These are phyloP conservation scores for Hartigia nigra DNA, from an alignment of 2,888 invertebrate genomes.

Conservation along the genomic window DNA sequence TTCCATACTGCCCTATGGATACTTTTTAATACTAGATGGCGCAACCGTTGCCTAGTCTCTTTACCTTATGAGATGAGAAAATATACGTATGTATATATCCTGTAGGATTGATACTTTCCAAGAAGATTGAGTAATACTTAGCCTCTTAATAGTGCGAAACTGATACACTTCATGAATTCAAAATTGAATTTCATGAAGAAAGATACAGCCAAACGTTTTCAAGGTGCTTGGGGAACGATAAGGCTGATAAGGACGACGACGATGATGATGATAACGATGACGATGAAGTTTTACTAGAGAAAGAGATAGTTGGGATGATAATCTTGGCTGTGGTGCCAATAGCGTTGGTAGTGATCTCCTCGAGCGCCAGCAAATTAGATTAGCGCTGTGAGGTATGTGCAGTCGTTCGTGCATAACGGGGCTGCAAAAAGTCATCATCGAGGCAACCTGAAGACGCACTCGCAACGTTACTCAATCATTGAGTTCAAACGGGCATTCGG, in stretches of 20 bases:
- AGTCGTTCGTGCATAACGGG: conserved; percentile 3
- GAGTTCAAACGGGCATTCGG: conserved; percentile 1
- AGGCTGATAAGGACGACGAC: not conserved
- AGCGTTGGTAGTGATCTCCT: not conserved
- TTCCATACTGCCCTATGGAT: conserved; percentile 24
- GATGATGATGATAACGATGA: not conserved
- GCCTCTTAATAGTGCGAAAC: not conserved
- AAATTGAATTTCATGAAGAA: not conserved
- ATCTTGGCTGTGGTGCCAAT: not conserved
- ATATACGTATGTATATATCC: not conserved
- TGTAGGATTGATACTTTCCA: not conserved
- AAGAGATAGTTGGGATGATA: not conserved
- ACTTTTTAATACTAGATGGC: conserved; percentile 31
- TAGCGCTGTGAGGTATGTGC: conserved; percentile 7
- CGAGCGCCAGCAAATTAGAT: conserved; percentile 11
- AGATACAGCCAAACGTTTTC: not conserved
- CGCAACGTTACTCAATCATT: conserved; percentile 1
- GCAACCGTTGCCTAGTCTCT: conserved; percentile 38
- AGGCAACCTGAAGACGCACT: not conserved
- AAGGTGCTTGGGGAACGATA: not conserved
- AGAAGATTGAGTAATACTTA: not conserved
- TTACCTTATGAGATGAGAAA: not conserved
- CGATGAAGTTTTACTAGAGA: not conserved
- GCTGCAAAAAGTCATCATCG: not conserved
- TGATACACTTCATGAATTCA: not conserved